A percentile compares a stretch with the other conserved stretches of the same genome.
These are phyloP conservation scores for Bacillus rossius DNA, from an alignment of 1,140 invertebrate species.

Conservation along the genomic window DNA sequence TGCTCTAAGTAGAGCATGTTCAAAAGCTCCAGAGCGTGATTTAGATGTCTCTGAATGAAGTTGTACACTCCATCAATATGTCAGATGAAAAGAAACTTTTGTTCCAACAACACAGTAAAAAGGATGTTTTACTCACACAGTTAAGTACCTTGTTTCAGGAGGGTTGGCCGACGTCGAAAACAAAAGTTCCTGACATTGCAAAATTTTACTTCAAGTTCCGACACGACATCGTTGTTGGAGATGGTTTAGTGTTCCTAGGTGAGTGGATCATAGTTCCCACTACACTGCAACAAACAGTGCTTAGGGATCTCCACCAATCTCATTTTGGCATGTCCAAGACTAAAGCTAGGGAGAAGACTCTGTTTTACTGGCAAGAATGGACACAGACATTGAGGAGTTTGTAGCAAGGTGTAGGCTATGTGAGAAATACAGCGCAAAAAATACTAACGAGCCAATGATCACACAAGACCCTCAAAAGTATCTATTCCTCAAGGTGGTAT, in stretches of 20 bases:
- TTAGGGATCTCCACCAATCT: slow-evolving; percentile 38
- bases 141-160: slow-evolving; percentile 27
- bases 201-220: slow-evolving; percentile 31
- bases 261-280: slow-evolving; percentile 37
- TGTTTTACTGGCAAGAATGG: slow-evolving; percentile 42
- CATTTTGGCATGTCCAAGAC: slow-evolving; percentile 38
- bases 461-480: slow-evolving; percentile 25
- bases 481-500: no score
- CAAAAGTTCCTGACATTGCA: slow-evolving; percentile 21
- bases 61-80: no score
- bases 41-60: no score
- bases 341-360: slow-evolving; percentile 28
- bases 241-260: slow-evolving; percentile 36
- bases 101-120: slow-evolving; percentile 26
- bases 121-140: slow-evolving; percentile 26
- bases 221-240: slow-evolving; percentile 32
- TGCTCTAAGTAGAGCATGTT: no score
- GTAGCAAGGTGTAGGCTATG: slow-evolving; percentile 26
- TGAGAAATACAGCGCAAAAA: slow-evolving; percentile 26
- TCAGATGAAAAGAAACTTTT: slow-evolving; percentile 23
- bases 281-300: slow-evolving; percentile 30
- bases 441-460: slow-evolving; percentile 35
- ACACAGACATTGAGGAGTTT: slow-evolving; percentile 38
- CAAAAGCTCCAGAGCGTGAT: no score
- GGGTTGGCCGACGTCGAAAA: slow-evolving; percentile 38